Evolutionary conservation across 2,888 invertebrate genomes (phyloP).

Genomic region (Hedya salicella): DNA sequence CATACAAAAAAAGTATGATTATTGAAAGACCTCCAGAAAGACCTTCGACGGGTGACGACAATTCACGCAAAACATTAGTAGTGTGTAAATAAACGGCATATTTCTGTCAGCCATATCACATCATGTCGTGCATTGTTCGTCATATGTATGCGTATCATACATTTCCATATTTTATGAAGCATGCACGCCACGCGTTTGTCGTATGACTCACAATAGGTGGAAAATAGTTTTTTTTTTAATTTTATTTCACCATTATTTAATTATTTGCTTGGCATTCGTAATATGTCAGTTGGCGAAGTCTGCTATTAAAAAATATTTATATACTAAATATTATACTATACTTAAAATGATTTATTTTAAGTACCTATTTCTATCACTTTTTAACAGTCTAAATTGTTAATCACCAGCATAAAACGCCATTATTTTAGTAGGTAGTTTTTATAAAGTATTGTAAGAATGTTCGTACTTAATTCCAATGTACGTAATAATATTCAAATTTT

Average conservation of each 20-base stretch:
- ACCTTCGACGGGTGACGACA: slow-evolving; percentile 35
- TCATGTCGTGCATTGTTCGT: slow-evolving; percentile 34
- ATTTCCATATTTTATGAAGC: slow-evolving; percentile 39
- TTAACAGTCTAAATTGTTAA: too few species aligned
- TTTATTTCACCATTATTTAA: slow-evolving; percentile 9
- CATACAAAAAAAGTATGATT: too few species aligned
- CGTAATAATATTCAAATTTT: too few species aligned
- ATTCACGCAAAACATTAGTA: slow-evolving; percentile 1
- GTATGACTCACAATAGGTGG: slow-evolving; percentile 31
- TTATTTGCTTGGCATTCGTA: neutral
- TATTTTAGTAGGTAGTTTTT: too few species aligned
- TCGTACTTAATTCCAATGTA: too few species aligned
- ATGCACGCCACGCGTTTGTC: slow-evolving; percentile 27
- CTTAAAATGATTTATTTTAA: too few species aligned
- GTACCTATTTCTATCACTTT: too few species aligned
- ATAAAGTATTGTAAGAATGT: too few species aligned
- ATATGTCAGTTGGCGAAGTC: neutral
- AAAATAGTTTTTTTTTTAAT: slow-evolving; percentile 6
- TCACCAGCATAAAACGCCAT: too few species aligned
- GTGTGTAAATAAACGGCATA: slow-evolving; percentile 23
- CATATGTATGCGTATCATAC: slow-evolving; percentile 18
- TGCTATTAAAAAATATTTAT: too few species aligned
- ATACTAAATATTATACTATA: too few species aligned
- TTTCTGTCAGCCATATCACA: slow-evolving; percentile 36
- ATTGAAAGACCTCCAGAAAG: neutral